Percentiles rank a stretch among this genome's conserved stretches.
Conservation (phyloP, 2,888 invertebrate species). For the Diarsia dahlii region DNA sequence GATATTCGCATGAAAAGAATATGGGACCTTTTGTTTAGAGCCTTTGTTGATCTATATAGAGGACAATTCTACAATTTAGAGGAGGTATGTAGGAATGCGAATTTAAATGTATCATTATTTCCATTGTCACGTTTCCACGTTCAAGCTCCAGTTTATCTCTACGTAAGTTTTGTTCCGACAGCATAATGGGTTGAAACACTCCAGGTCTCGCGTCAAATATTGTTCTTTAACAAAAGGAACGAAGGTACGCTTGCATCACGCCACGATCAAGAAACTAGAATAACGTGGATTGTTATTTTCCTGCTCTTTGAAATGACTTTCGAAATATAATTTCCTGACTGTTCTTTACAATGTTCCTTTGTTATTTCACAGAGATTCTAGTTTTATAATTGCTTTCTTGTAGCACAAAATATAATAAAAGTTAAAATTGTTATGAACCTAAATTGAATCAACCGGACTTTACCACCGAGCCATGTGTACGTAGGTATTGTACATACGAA, state of each 20-base stretch:
- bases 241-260: conserved; percentile 52
- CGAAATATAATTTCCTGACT: conserved; percentile 62
- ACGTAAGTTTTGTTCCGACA: conserved; percentile 44
- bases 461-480: conserved; percentile 13
- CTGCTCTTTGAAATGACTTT: conserved; percentile 60
- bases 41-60: conserved; percentile 9
- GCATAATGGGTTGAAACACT: conserved; percentile 40
- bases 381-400: conserved; percentile 4
- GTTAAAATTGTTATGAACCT: conserved; percentile 21
- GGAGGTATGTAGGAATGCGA: background rate
- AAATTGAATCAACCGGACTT: conserved; percentile 23
- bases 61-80: background rate
- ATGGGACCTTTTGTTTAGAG: conserved; percentile 47
- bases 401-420: background rate
- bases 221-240: conserved; percentile 51
- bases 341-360: conserved; percentile 60
- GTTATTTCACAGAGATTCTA: conserved; percentile 44
- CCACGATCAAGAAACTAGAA: conserved; percentile 50
- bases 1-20: conserved; percentile 74
- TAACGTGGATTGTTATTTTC: conserved; percentile 52
- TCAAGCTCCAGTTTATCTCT: conserved; percentile 26
- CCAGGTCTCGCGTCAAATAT: conserved; percentile 41
- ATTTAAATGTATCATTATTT: conserved; percentile 34
- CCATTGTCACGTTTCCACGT: conserved; percentile 7
- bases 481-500: conserved; percentile 1